Base-by-base conservation (phyloP, 2,797 vertebrate genomes). In the Chaunax sp. region DNA sequence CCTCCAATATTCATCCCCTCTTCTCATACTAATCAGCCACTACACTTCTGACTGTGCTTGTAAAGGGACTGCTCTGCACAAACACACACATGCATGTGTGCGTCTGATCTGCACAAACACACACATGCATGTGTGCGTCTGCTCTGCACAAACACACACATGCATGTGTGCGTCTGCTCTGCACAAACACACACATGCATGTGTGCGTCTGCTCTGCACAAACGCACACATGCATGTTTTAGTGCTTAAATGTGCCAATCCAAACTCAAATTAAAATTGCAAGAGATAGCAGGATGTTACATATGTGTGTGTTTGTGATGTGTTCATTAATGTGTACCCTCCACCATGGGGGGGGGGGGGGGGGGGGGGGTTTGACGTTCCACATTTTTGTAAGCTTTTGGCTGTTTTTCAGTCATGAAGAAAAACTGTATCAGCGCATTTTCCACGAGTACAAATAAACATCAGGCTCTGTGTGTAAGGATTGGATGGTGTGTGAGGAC, bases 361-460 rank as follows among this genome's bases (percentile, higher is more conserved):
- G 8, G 33, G 33, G 13, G 41, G 78, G 81, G 63, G 70, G 75
- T 91, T 84, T 87, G 77, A 87, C 85, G 81, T 82, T 82, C 62
- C 66, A 74, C 49, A 8, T 64, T 71, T 72, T 61, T 75, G 73
- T 76, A 74, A 55, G 84, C 89, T 90, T 86, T 82, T 77, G 87
- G 83, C 87, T 90, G 85, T 90, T 91, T 92, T 91, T 87, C 69
- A 78, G 72, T 75, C 72, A 75, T 22, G 49, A 64, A 87, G 81
- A 90, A 86, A 78, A 74, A 77, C 73, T 50, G 72, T 74, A 90
- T 92, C 89, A 93, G 91, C 91, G 77, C 66, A 83, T 92, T 93
- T 92, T 84, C 58, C 77, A 74, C 61, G 62, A 87, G 72, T 81
- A 73, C 61, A 64, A 86, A 85, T 87, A 93, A 91, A 92, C 89